Conservation (phyloP, 2,888 invertebrate species). For the Aquatica leii region DNA sequence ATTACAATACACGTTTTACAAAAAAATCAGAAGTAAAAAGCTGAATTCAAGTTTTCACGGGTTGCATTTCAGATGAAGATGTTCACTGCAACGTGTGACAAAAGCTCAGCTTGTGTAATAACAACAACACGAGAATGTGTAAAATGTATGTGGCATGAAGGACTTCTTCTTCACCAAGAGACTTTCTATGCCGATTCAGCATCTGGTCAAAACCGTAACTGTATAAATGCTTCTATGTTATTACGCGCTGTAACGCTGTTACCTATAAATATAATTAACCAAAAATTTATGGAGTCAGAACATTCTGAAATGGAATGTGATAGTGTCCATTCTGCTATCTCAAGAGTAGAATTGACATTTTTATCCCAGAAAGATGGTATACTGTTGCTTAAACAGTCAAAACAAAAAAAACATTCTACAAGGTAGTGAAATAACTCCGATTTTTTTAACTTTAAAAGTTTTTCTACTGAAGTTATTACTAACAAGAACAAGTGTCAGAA, state of each 20-base stretch:
- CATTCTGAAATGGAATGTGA: conserved; percentile 33
- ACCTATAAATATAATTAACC: conserved; percentile 28
- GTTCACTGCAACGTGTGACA: too few species aligned
- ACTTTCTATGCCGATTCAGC: not conserved
- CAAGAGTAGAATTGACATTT: conserved; percentile 34
- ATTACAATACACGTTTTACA: too few species aligned
- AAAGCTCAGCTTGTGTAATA: too few species aligned
- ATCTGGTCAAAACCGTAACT: conserved; percentile 36
- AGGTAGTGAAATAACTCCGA: conserved; percentile 19
- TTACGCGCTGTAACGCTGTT: conserved; percentile 20
- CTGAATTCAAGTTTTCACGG: too few species aligned
- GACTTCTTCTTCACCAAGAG: too few species aligned
- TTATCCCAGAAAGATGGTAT: conserved; percentile 38
- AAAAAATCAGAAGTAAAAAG: too few species aligned
- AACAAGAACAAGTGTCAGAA: conserved; percentile 27
- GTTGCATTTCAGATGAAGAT: too few species aligned
- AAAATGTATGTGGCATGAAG: too few species aligned
- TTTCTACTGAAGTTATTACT: conserved; percentile 22
- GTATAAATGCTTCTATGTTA: conserved; percentile 31
- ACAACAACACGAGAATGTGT: too few species aligned
- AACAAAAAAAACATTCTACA: conserved; percentile 28
- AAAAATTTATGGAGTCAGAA: conserved; percentile 6
- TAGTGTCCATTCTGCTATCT: conserved; percentile 36
- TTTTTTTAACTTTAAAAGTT: conserved; percentile 32
- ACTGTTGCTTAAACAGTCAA: conserved; percentile 34